Base-by-base conservation (phyloP, 2,113 vertebrate genomes). In the Erpornis zantholeuca region DNA sequence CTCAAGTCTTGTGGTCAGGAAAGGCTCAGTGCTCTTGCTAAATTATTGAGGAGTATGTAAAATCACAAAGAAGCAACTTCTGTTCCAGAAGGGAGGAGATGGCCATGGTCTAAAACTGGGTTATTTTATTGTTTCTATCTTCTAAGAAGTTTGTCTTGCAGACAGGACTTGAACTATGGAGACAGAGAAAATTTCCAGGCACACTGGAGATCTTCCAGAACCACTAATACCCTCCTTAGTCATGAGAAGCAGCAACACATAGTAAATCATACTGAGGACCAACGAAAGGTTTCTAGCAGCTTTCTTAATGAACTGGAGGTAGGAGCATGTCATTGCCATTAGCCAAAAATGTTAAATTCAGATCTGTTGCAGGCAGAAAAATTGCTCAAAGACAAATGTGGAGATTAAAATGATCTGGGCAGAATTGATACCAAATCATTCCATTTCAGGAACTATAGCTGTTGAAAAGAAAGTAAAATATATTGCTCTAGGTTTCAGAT, bases 261-360 rank as follows among this genome's bases (percentile, higher is more conserved):
- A 80, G 38, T 90, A 92, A 82, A 86, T 95, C 63, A 59, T 44
- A 75, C 8, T 73, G 82, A 89, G 88, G 50, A 77, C 49, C 42
- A 84, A 29, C 3, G 1, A 79, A 92, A 92, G 11, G 16, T 82
- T 89, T 94, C 92, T 90, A 91, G 82, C 40, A 68, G 24, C n/a
- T 94, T 82, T 82, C 45, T 85, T 94, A 91, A 87, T 94, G 65
- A 95, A 63, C 57, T 89, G 40, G 40, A 94, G 56, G 49, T 85
- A 94, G 75, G 40, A 75, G 7, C 36, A 57, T 45, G n/a, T 75
- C 61, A 53, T 33, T 87, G 73, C 54, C 50, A 61, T 76, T n/a
- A 61, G 36, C 38, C 45, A n/a, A 84, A 91, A 88, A 92, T 65
- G 18, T 73, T 81, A 56, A 3, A 71, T 82, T 66, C 78, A 69